Evolutionary conservation across 2,113 vertebrate species (phyloP).

Genomic region (Scomber scombrus): DNA sequence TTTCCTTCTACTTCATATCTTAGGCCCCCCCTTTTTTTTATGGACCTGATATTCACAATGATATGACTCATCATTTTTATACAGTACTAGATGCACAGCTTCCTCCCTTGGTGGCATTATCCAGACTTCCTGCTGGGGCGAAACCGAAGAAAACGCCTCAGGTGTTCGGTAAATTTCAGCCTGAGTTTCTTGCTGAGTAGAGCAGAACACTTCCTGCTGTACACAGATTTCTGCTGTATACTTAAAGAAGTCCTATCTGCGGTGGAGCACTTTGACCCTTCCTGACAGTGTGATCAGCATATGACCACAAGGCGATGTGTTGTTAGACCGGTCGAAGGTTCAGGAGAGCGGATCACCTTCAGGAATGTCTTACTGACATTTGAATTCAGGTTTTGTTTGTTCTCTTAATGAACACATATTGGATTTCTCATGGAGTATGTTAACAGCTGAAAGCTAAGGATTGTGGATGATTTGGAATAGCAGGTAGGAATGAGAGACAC

Average conservation of each 20-base stretch:
- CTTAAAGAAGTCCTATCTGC: slow-evolving; percentile 31
- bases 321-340: slow-evolving; percentile 40
- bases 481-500: slow-evolving; percentile 50
- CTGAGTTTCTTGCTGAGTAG: slow-evolving; percentile 13
- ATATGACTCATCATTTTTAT: slow-evolving; percentile 42
- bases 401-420: slow-evolving; percentile 1
- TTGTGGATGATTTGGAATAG: slow-evolving; percentile 43
- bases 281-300: slow-evolving; percentile 63
- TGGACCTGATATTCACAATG: neutral
- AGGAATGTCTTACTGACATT: neutral
- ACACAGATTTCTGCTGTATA: slow-evolving; percentile 25
- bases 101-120: slow-evolving; percentile 36
- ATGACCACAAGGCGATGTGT: slow-evolving; percentile 61
- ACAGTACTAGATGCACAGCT: slow-evolving; percentile 13
- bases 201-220: slow-evolving; percentile 26
- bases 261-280: slow-evolving; percentile 81
- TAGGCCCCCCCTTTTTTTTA: neutral
- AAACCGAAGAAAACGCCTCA: slow-evolving; percentile 13
- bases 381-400: neutral
- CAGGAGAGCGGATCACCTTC: neutral
- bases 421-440: slow-evolving; percentile 33
- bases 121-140: slow-evolving; percentile 42
- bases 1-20: slow-evolving; percentile 5
- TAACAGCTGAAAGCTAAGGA: neutral
- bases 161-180: slow-evolving; percentile 50